A percentile compares a stretch with the other conserved stretches of the same genome.
These are phyloP conservation scores for Astyanax mexicanus DNA, from an alignment of 2,797 vertebrate species.

Conservation along the genomic window DNA sequence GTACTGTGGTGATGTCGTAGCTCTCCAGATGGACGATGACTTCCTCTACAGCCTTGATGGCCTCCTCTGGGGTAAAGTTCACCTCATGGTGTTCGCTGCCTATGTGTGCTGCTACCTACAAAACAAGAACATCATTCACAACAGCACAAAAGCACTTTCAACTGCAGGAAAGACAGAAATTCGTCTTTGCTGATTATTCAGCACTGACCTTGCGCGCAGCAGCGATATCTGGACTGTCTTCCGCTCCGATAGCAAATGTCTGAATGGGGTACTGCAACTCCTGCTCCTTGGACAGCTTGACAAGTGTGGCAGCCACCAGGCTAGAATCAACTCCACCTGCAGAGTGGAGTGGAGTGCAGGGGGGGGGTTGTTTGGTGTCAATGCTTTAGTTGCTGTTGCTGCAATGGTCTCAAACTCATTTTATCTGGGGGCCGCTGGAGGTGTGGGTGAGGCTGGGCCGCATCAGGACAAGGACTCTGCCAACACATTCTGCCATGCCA, in stretches of 20 bases:
- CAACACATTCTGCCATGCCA: too few species aligned
- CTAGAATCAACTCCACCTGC: conserved; percentile 96
- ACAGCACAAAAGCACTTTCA: too few species aligned
- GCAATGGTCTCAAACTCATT: too few species aligned
- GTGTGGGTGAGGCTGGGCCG: too few species aligned
- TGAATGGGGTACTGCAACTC: conserved; percentile 86
- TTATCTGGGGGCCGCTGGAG: too few species aligned
- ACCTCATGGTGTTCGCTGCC: conserved; percentile 94
- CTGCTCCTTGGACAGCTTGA: conserved; percentile 87
- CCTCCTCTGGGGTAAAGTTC: conserved; percentile 89
- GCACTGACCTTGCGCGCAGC: conserved; percentile 89
- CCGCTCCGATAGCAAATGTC: conserved; percentile 92
- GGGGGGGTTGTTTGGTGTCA: background rate
- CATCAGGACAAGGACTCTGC: too few species aligned
- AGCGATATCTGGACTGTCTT: conserved; percentile 88
- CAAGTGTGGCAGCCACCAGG: conserved; percentile 87
- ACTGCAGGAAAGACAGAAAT: background rate
- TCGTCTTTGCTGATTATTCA: background rate
- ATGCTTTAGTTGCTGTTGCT: background rate
- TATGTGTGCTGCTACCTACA: conserved; percentile 88
- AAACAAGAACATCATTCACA: conserved; percentile 3
- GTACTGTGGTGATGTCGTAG: conserved; percentile 93
- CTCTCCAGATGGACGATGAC: conserved; percentile 92
- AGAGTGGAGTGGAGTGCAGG: background rate
- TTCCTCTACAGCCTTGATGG: conserved; percentile 86